Evolutionary conservation across 2,113 vertebrate species (phyloP), one percentile per base, ranked within the genome.

Genomic region (Ciconia stormi): DNA sequence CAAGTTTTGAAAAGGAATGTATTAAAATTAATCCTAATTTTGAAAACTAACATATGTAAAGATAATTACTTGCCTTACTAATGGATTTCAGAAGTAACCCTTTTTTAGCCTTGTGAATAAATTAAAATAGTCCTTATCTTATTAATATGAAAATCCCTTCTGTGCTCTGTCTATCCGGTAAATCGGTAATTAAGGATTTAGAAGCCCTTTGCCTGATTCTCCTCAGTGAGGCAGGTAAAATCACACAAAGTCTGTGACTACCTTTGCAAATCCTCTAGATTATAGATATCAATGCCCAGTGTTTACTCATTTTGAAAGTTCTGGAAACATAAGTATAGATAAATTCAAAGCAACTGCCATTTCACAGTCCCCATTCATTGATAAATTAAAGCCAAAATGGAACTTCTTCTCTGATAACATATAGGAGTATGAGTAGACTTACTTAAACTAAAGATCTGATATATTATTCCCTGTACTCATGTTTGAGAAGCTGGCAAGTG

Each of bases 81-180:
- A 86, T 59, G 32, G 12, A 79, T 82, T 95, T 86, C 77, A 88
- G 38, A 56, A 81, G n/a, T 63, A 86, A 74, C 36, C 3, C 1
- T 42, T 73, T 79, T 62, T 81, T 47, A 80, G 23, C 7, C 26
- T 10, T 66, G 40, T 82, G 85, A 95, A 89, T 53, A 88, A 94
- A 95, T 92, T 92, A 70, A 95, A 94, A 78, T 36, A 6, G 30
- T 23, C 61, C 47, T 97, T 93, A 93, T 93, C 78, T 95, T 74
- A 80, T 66, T 78, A 92, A 74, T 93, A 74, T 40, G 84, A 93
- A 95, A 95, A 92, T 91, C 42, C 78, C 23, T 81, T 92, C 65
- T 86, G 13, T 89, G 22, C 17, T 93, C 46, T 79, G 7, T 73
- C 71, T 95, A 44, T 89, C 72, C 52, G 55, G 50, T 92, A 84